phyloP scores from a whole-genome alignment of 2,888 invertebrate species.

The Drosophila fungiperda region DNA sequence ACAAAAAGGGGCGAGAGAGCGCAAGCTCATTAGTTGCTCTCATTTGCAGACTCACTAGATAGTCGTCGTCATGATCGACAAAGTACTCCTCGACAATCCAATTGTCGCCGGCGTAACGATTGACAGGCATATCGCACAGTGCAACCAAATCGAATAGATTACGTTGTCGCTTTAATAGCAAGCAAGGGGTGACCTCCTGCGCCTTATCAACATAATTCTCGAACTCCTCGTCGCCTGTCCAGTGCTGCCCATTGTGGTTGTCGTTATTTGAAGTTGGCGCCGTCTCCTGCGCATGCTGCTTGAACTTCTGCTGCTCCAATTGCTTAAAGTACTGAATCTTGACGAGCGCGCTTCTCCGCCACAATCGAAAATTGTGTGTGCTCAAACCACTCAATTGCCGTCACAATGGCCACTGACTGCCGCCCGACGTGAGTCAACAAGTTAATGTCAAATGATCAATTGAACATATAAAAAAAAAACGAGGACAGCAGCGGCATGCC shows the following conservation, averaged over 20 bases:
- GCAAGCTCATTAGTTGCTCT: constrained; percentile 4
- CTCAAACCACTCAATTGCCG: constrained; percentile 61
- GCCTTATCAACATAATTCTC: constrained; percentile 19
- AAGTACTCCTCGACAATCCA: constrained; percentile 84
- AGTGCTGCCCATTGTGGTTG: neutral
- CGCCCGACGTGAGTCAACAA: constrained; percentile 47
- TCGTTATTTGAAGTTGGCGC: constrained; percentile 35
- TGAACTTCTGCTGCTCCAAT: constrained; percentile 69
- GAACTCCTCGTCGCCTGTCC: constrained; percentile 2
- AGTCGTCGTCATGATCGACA: constrained; percentile 77
- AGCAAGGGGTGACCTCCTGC: constrained; percentile 53
- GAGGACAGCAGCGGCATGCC: constrained; percentile 50
- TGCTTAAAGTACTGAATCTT: constrained; percentile 82
- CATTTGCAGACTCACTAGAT: constrained; percentile 76
- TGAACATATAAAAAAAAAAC: constrained; percentile 46
- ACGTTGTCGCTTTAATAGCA: constrained; percentile 67
- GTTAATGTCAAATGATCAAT: constrained; percentile 78
- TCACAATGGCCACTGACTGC: constrained; percentile 66
- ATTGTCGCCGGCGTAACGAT: constrained; percentile 80
- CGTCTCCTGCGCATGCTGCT: constrained; percentile 60
- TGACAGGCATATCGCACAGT: constrained; percentile 74
- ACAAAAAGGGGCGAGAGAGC: neutral
- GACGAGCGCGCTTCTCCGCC: constrained; percentile 43
- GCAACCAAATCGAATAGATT: constrained; percentile 82
- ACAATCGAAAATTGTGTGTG: constrained; percentile 37